phyloP scores from a whole-genome alignment of 2,888 invertebrate species.

The Autographa pulchrina region DNA sequence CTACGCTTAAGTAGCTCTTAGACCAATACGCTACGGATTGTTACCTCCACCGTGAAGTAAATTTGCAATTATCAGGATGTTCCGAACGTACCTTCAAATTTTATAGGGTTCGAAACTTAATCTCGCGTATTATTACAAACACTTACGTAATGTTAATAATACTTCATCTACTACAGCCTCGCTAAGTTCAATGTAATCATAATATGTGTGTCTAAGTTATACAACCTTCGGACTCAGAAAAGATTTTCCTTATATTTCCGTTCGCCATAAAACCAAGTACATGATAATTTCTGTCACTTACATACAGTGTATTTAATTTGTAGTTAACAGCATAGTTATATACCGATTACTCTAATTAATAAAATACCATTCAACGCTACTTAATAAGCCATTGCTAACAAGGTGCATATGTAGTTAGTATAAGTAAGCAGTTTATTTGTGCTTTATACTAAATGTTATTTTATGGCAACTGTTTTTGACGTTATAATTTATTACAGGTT shows the following conservation, averaged over 20 bases:
- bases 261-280: constrained; percentile 33
- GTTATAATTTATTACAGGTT: not conserved
- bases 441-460: not conserved
- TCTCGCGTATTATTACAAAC: constrained; percentile 33
- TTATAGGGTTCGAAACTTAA: constrained; percentile 24
- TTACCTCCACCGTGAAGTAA: constrained; percentile 19
- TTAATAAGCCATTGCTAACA: not conserved
- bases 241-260: constrained; percentile 62
- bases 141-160: constrained; percentile 18
- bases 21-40: constrained; percentile 13
- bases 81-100: constrained; percentile 18
- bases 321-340: constrained; percentile 19
- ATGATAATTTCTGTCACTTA: constrained; percentile 52
- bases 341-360: constrained; percentile 27
- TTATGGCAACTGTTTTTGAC: not conserved
- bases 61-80: constrained; percentile 23
- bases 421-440: not conserved
- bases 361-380: constrained; percentile 10
- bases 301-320: constrained; percentile 25
- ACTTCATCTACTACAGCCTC: constrained; percentile 27
- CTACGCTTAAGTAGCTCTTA: constrained; percentile 42
- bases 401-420: not conserved
- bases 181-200: constrained; percentile 59
- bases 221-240: constrained; percentile 60
- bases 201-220: constrained; percentile 43